phyloP scores from a whole-genome alignment of 2,888 invertebrate genomes.

The Itoplectis maculator region DNA sequence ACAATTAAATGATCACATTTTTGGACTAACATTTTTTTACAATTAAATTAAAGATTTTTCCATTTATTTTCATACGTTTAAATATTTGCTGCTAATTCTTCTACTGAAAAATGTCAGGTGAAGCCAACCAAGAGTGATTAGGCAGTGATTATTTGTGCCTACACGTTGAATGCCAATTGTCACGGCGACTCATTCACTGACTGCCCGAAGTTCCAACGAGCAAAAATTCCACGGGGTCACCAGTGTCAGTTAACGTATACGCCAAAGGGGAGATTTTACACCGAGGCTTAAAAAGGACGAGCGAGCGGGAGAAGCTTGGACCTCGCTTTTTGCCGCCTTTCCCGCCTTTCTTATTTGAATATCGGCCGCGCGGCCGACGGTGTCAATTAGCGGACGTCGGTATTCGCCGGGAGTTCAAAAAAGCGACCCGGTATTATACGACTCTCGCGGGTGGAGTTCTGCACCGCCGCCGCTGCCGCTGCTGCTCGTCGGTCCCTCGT shows the following conservation, averaged over 20 bases:
- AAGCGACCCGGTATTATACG: conserved; percentile 47
- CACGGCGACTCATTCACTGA: neutral
- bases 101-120: no score
- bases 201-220: no score
- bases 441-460: conserved; percentile 37
- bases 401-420: conserved; percentile 37
- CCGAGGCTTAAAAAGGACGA: conserved; percentile 4
- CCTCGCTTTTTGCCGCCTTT: conserved; percentile 14
- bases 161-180: neutral
- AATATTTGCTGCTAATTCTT: neutral
- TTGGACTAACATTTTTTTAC: neutral
- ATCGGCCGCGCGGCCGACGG: conserved; percentile 62
- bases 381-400: conserved; percentile 74
- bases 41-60: no score
- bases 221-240: no score
- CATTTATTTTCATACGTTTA: no score
- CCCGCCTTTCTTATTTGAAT: conserved; percentile 60
- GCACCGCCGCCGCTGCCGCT: no score
- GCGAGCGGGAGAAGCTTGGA: neutral
- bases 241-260: neutral
- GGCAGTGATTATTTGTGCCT: no score
- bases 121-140: no score
- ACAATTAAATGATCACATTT: neutral
- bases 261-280: neutral
- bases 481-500: conserved; percentile 62